phyloP scores from a whole-genome alignment of 2,113 vertebrate species.

The Microcebus ravelobensis region DNA sequence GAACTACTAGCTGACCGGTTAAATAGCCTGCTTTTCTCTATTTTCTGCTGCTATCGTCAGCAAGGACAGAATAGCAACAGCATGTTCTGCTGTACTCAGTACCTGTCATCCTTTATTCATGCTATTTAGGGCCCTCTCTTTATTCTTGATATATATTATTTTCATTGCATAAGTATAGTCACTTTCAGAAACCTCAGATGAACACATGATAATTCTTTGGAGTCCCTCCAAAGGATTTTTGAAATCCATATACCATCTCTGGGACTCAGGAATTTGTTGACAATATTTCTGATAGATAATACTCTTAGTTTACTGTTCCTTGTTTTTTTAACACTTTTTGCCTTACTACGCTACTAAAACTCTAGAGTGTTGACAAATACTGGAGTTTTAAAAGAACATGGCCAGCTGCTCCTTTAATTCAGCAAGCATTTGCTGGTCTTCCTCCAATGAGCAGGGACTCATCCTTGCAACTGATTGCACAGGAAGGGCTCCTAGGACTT shows the following conservation, averaged over 20 bases:
- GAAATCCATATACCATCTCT: not conserved
- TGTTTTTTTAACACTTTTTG: not conserved
- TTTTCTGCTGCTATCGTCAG: not conserved
- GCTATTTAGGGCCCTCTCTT: not conserved
- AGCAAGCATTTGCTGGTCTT: not conserved
- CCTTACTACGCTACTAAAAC: not conserved
- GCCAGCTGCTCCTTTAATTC: not conserved
- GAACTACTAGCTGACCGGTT: not conserved
- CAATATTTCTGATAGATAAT: not conserved
- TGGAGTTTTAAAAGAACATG: not conserved
- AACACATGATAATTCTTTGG: not conserved
- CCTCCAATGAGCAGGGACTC: not conserved
- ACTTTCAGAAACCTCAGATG: not conserved
- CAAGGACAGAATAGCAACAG: not conserved
- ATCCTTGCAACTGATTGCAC: not conserved
- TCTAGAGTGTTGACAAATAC: not conserved
- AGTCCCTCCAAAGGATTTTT: not conserved
- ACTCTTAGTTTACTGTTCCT: not conserved
- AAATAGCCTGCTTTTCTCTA: not conserved
- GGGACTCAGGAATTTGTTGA: not conserved
- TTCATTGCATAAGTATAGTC: not conserved
- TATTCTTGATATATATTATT: not conserved
- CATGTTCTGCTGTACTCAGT: accelerated
- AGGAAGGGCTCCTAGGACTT: not conserved
- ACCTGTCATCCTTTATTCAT: not conserved